Base-by-base conservation (phyloP, 1,140 invertebrate genomes). In the Muscidifurax raptorellus region DNA sequence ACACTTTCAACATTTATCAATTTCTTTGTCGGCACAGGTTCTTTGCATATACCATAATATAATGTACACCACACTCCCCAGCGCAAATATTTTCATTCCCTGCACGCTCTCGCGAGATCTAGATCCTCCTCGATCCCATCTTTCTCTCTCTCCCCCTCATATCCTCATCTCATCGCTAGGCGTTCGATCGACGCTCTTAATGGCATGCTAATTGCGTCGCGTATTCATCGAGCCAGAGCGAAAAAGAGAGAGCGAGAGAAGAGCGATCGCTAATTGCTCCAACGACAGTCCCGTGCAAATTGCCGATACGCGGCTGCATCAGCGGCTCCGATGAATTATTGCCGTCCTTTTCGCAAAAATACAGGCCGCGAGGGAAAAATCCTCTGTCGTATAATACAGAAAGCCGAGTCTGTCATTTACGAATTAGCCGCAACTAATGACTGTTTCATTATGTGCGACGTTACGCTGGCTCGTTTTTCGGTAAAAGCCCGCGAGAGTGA, bases 151-250 rank as follows among this genome's bases (percentile, higher is more conserved):
- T 59, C 52, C 15, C 22, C 18, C 52, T 22, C 18, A 18, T 47
- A 47, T 7, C 52, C 52, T 59, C 52, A 59, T 22, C 52, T 59
- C 52, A 18, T 59, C 52, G 22, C 22, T 59, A 4, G 22, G 52
- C 52, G 6, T 59, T 59, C 52, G 52, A 59, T 59, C 22, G 18
- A 59, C 18, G 6, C 18, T 22, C 52, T 74, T 74, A 74, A 74
- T 36, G 28, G 32, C 71, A 40, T n/a, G 71, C 30, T n/a, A 74
- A 74, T 74, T 74, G 71, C 71, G 13, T n/a, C 28, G 71, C 18
- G 18, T 15, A 40, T 40, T 74, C 32, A 74, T 59, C 52, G 52
- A 5, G 22, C 18, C 5, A 59, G 3, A 7, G 52, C 22, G 52
- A 52, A 3, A 18, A 6, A 59, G 52, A n/a, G 52, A n/a, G 52